Evolutionary conservation across 2,888 invertebrate genomes (phyloP).

Genomic region (Drosophila planitibia): DNA sequence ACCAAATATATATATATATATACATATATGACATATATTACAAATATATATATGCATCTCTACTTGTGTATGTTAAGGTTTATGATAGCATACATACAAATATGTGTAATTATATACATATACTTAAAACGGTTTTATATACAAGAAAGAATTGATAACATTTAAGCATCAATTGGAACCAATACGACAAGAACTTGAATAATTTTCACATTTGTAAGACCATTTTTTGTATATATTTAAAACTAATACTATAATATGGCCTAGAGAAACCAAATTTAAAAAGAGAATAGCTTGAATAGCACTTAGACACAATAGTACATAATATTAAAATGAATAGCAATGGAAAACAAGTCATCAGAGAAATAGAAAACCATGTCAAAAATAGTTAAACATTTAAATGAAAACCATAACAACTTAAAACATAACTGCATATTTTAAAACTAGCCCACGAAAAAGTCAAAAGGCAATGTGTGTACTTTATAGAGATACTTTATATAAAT

Average conservation of each 20-base stretch:
- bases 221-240: conserved; percentile 66
- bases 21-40: conserved; percentile 42
- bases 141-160: conserved; percentile 76
- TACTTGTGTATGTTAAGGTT: conserved; percentile 60
- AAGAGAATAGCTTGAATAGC: conserved; percentile 10
- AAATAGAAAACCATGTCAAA: conserved; percentile 22
- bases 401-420: background rate
- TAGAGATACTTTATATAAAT: conserved; percentile 74
- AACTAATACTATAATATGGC: conserved; percentile 10
- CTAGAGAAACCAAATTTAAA: conserved; percentile 36
- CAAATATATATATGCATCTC: conserved; percentile 54
- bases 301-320: conserved; percentile 29
- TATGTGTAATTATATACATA: conserved; percentile 33
- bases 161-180: conserved; percentile 83
- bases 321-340: conserved; percentile 22
- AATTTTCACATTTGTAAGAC: conserved; percentile 76
- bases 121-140: conserved; percentile 68
- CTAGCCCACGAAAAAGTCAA: conserved; percentile 41
- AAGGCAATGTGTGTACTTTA: conserved; percentile 73
- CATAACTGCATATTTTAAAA: conserved; percentile 21
- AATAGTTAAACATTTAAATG: conserved; percentile 8
- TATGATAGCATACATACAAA: conserved; percentile 55
- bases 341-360: conserved; percentile 12
- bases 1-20: conserved; percentile 50
- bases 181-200: conserved; percentile 78